Evolutionary conservation across 2,113 vertebrate species (phyloP).

Genomic region (Oreochromis tanganicae): DNA sequence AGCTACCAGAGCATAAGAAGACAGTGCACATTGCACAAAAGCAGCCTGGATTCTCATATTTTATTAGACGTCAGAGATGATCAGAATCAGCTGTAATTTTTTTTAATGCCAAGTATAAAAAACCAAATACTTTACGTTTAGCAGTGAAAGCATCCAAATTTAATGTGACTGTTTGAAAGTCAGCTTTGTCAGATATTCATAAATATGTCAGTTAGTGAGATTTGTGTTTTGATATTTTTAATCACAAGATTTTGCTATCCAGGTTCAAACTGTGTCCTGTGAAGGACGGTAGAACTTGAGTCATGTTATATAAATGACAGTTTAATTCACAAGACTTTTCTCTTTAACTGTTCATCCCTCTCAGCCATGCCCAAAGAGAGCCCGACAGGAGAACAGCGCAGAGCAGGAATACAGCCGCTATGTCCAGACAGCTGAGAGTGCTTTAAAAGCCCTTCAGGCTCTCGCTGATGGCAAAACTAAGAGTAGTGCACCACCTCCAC

Average conservation of each 20-base stretch:
- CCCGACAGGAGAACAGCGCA: constrained; percentile 61
- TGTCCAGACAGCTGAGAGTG: constrained; percentile 70
- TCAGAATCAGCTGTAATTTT: accelerated
- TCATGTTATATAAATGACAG: neutral
- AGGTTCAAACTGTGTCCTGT: neutral
- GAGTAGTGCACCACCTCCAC: constrained; percentile 53
- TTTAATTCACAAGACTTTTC: neutral
- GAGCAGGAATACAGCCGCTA: constrained; percentile 79
- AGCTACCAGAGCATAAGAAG: neutral
- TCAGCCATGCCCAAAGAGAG: constrained; percentile 82
- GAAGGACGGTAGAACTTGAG: accelerated
- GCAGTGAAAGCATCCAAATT: neutral
- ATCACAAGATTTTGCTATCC: neutral
- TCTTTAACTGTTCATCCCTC: neutral
- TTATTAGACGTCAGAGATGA: neutral
- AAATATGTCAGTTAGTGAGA: neutral
- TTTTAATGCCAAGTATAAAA: neutral
- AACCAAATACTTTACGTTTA: neutral
- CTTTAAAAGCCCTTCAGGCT: constrained; percentile 74
- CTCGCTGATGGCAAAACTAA: constrained; percentile 38
- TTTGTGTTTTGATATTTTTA: neutral
- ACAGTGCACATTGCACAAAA: neutral
- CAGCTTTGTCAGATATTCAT: neutral
- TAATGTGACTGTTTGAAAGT: neutral
- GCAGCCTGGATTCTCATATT: neutral